Evolutionary conservation across 2,888 invertebrate species (phyloP), one percentile per base, ranked within the genome.

Genomic region (Cyaniris semiargus): DNA sequence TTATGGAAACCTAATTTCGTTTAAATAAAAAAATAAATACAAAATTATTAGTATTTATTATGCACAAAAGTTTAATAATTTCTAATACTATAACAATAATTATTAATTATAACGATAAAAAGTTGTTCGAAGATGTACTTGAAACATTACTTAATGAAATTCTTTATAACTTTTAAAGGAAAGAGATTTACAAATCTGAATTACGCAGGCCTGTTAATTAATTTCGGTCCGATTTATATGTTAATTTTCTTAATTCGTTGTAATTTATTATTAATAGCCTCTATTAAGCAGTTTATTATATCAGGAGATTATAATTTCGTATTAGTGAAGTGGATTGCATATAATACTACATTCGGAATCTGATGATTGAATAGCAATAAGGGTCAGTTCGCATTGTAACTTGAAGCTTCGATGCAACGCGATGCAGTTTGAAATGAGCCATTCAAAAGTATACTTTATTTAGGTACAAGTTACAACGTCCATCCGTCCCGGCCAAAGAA

Each of bases 161-260:
- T 27, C 60, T 60, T 60, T 3, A 13, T 13, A 60, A 60, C 71
- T 38, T 70, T 38, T 71, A 21, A 71, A 48, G 15, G 38, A 72
- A 72, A 72, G 48, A 23, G 44, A 48, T 72, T 44, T 72, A 72
- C 44, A 48, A 72, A 48, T 48, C 72, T 13, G 48, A 72, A 48
- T 72, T 72, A 72, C 23, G 60, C 60, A 15, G 60, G 21, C 48
- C 23, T 72, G 38, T 23, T 44, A 72, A 72, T 27, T 48, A 48
- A 72, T 72, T 72, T 72, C 21, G 48, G 15, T 44, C 34, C n/a
- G 13, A 48, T 72, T 44, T 44, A 15, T 44, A 48, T 72, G 23
- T 21, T 72, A 44, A 23, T 38, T 72, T 44, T 72, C 44, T 48
- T 21, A 44, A 44, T 48, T 48, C n/a, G 23, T 44, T 72, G 23